Evolutionary conservation across 2,888 invertebrate genomes (phyloP).

Genomic region (Tiliacea aurago): DNA sequence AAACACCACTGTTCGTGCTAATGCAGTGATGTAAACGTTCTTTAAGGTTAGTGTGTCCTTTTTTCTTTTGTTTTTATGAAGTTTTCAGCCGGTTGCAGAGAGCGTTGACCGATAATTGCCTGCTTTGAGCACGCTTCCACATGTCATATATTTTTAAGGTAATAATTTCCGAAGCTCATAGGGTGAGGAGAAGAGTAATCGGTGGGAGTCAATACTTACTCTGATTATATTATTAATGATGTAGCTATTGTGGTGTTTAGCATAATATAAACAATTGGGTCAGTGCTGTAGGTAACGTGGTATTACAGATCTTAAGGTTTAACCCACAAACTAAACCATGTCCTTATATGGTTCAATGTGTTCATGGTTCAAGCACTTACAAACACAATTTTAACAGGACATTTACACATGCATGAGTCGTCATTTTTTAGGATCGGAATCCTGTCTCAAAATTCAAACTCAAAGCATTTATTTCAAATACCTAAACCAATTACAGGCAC

Average conservation of each 20-base stretch:
- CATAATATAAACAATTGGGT: background rate
- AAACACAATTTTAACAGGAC: too few species aligned
- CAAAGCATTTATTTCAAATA: too few species aligned
- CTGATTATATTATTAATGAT: slow-evolving; percentile 21
- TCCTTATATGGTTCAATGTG: too few species aligned
- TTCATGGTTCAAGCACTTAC: too few species aligned
- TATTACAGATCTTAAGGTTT: background rate
- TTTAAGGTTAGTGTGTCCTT: background rate
- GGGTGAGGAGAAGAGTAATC: slow-evolving; percentile 38
- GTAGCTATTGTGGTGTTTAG: background rate
- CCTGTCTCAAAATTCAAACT: too few species aligned
- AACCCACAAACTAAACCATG: background rate
- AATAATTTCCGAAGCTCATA: slow-evolving; percentile 44
- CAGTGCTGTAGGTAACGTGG: background rate
- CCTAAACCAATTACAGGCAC: too few species aligned
- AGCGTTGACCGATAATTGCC: slow-evolving; percentile 68
- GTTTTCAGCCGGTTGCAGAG: slow-evolving; percentile 42
- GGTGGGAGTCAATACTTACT: slow-evolving; percentile 14
- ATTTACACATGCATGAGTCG: too few species aligned
- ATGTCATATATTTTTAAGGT: slow-evolving; percentile 55
- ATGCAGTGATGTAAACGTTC: slow-evolving; percentile 26
- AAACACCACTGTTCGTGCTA: background rate
- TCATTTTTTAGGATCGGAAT: too few species aligned
- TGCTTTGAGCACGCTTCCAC: slow-evolving; percentile 40
- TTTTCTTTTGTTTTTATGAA: slow-evolving; percentile 47